Evolutionary conservation across 2,797 vertebrate genomes (phyloP).

Genomic region (Strix occidentalis): DNA sequence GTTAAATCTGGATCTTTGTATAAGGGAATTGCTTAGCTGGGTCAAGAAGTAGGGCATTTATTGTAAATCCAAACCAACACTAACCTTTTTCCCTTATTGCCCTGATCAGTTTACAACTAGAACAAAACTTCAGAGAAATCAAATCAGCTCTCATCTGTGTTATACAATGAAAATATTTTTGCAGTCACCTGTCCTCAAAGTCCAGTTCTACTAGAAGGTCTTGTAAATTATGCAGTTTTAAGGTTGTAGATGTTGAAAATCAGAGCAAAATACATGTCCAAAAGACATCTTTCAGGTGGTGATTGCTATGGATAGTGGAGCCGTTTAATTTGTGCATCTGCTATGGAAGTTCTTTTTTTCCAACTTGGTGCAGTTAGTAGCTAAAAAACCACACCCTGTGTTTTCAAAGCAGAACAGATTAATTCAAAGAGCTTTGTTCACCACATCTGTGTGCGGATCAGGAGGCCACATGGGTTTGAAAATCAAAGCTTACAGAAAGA

Average conservation of each 20-base stretch:
- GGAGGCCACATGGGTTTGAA: background rate
- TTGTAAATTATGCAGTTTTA: background rate
- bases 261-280: background rate
- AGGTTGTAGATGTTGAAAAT: background rate
- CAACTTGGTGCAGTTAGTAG: background rate
- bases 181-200: background rate
- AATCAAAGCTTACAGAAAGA: conserved; percentile 3
- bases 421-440: conserved; percentile 44
- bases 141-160: background rate
- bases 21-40: background rate
- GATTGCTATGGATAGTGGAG: accelerated
- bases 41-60: background rate
- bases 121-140: background rate
- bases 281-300: background rate
- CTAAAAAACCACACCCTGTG: background rate
- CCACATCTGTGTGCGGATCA: background rate
- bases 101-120: background rate
- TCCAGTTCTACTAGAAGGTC: background rate
- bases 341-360: background rate
- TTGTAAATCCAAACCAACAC: background rate
- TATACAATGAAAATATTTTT: background rate
- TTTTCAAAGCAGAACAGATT: background rate
- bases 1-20: background rate
- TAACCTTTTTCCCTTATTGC: background rate
- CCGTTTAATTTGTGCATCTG: background rate